Conservation (phyloP, 2,113 vertebrate genomes). For the Psephotus haematonotus region DNA sequence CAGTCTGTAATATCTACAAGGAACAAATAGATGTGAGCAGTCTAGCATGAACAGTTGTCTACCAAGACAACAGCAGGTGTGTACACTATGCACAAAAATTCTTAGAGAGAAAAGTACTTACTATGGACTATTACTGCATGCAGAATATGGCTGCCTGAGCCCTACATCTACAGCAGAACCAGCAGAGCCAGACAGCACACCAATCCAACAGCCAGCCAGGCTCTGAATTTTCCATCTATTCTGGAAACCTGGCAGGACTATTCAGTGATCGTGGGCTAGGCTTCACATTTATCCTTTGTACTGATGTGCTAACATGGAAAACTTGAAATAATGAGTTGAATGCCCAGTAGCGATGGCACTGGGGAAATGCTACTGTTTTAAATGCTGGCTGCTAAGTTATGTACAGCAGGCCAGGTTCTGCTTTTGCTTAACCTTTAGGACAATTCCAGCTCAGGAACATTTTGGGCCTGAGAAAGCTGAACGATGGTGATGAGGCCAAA, state of each 20-base stretch:
- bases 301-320: background rate
- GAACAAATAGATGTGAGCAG: background rate
- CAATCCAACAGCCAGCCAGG: background rate
- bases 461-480: background rate
- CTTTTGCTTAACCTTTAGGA: background rate
- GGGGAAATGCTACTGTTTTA: background rate
- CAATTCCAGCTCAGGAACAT: background rate
- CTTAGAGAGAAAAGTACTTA: background rate
- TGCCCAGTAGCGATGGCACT: background rate
- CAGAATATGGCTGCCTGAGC: background rate
- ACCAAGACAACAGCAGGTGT: background rate
- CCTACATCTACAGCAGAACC: background rate
- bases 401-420: background rate
- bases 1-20: background rate
- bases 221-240: background rate
- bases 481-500: background rate
- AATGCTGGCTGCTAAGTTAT: background rate
- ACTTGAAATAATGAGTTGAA: background rate
- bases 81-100: background rate
- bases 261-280: background rate
- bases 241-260: background rate
- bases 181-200: background rate
- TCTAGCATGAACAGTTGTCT: background rate
- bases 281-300: background rate
- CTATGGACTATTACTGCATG: background rate